Evolutionary conservation across 30 jellyfish, hydroid and myxozoan genomes (phyloP), one percentile per base, ranked within the genome.

Genomic region (Hydractinia symbiolongicarpus): DNA sequence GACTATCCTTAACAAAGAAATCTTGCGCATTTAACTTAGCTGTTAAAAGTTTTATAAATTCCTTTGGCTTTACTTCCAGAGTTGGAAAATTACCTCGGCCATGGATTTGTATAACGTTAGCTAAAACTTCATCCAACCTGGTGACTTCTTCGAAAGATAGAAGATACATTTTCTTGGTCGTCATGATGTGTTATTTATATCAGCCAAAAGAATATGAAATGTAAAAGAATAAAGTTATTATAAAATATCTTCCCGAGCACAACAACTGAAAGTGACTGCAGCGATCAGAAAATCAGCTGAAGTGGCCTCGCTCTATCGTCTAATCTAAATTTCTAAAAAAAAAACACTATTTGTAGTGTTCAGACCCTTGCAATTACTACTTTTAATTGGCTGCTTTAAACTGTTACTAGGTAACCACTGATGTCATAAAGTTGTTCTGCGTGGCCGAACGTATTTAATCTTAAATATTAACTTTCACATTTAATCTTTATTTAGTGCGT

Each of bases 51-150:
- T 82, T 93, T 85, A 93, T 93, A 53, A 93, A 82, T 8, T 85
- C 61, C 77, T 81, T 88, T 55, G 98, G 98, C 61, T 79, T 76
- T 13, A 93, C 98, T 71, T 93, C 95, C 44, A 93, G 86, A 14
- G 98, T 93, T 16, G 98, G 98, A 79, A 93, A 93, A 72, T 93
- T 93, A 51, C 98, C 98, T 69, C 98, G 95, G 64, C 98, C 98
- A 77, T 93, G 98, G 82, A 93, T 90, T 62, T 86, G 95, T 9
- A 86, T 93, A 11, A 88, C 88, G 57, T 86, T 83, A 15, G 83
- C 93, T 52, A 93, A 81, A 44, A 93, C 98, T 66, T 87, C 90
- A 53, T 93, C 96, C 20, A 93, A 86, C 61, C 98, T 76, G 9
- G 89, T 71, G 16, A 93, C 95, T 84, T 93, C 98, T 54, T 93